Conservation (phyloP, 1,140 invertebrate species). For the Cotesia glomerata region DNA sequence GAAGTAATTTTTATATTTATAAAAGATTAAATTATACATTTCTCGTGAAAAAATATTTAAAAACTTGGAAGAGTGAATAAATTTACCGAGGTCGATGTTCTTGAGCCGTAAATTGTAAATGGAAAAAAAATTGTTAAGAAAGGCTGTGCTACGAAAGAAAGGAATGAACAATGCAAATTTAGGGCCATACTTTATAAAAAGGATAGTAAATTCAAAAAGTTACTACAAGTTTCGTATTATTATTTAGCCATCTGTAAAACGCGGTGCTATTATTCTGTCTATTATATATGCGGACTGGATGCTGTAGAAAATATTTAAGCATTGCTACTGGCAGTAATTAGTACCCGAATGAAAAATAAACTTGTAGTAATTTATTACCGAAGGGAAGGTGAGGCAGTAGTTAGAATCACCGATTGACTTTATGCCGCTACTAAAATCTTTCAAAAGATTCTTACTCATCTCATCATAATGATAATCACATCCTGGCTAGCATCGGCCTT, state of each 20-base stretch:
- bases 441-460: not conserved
- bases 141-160: not conserved
- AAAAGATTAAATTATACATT: too few species aligned
- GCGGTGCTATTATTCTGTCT: not conserved
- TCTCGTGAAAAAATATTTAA: too few species aligned
- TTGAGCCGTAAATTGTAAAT: not conserved
- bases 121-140: not conserved
- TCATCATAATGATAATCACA: not conserved
- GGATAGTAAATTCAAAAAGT: not conserved
- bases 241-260: not conserved
- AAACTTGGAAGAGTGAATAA: too few species aligned
- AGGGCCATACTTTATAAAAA: not conserved
- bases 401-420: not conserved
- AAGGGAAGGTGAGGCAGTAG: not conserved
- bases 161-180: constrained; percentile 6
- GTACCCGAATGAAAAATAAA: not conserved
- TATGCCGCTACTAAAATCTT: constrained; percentile 1
- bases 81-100: too few species aligned
- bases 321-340: too few species aligned
- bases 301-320: too few species aligned
- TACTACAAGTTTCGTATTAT: not conserved
- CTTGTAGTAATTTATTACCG: not conserved
- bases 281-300: too few species aligned
- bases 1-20: too few species aligned
- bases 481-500: too few species aligned